These are phyloP conservation scores for Leucoptera coffeella DNA, from an alignment of 2,888 invertebrate species.

Conservation along the genomic window DNA sequence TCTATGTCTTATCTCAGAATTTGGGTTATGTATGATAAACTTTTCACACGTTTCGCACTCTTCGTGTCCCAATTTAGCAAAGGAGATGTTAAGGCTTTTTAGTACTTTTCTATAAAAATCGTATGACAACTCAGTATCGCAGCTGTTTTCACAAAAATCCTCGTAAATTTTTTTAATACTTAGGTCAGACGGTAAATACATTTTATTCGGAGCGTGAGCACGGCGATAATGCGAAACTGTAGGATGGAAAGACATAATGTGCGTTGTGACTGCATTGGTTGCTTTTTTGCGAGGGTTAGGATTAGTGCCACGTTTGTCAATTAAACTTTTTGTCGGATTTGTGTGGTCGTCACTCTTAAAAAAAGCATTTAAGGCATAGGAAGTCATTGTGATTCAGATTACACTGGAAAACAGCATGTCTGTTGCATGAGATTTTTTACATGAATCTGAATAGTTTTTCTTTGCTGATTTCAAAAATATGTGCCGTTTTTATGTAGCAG, in stretches of 20 bases:
- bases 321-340: no score
- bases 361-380: no score
- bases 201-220: not conserved
- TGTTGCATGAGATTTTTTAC: no score
- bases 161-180: not conserved
- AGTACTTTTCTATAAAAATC: not conserved
- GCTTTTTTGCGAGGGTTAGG: not conserved
- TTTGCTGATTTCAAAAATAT: no score
- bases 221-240: not conserved
- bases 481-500: no score
- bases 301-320: not conserved
- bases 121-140: not conserved
- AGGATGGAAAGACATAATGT: not conserved
- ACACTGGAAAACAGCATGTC: no score
- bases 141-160: not conserved
- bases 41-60: slow-evolving; percentile 7
- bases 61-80: not conserved
- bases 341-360: no score
- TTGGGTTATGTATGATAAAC: slow-evolving; percentile 5
- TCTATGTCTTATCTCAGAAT: slow-evolving; percentile 3
- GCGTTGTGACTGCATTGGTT: not conserved
- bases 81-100: not conserved
- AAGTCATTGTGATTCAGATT: no score
- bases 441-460: no score
- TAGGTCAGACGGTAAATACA: not conserved